Conservation (phyloP, 2,797 vertebrate species). For the Spondyliosoma cantharus region DNA sequence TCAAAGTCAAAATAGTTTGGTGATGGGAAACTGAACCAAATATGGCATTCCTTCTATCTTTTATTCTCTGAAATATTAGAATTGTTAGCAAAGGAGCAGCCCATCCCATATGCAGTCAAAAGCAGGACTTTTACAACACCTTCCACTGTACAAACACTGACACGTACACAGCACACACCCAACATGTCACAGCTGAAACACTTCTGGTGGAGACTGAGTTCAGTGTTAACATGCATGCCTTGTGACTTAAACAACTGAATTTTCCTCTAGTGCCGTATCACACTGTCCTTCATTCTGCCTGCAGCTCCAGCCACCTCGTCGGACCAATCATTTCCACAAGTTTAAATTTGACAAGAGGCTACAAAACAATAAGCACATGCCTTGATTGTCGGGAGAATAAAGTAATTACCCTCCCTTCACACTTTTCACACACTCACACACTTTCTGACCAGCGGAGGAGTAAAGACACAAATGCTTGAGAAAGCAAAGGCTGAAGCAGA, state of each 20-base stretch:
- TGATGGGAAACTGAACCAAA: constrained; percentile 24
- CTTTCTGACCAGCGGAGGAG: constrained; percentile 36
- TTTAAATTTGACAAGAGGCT: constrained; percentile 18
- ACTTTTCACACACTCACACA: constrained; percentile 12
- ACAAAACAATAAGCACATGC: constrained; percentile 30
- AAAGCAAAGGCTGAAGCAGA: constrained; percentile 30
- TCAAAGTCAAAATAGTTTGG: constrained; percentile 4
- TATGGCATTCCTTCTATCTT: constrained; percentile 32
- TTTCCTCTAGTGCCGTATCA: constrained; percentile 84
- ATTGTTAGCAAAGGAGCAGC: constrained; percentile 15
- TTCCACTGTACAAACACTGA: constrained; percentile 49
- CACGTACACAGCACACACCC: constrained; percentile 53
- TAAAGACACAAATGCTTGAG: constrained; percentile 49
- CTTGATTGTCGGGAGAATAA: not conserved
- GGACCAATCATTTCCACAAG: constrained; percentile 58
- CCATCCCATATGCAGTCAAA: constrained; percentile 33
- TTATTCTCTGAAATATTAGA: constrained; percentile 6
- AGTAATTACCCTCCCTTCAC: not conserved
- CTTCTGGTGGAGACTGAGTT: constrained; percentile 71
- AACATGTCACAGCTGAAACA: constrained; percentile 51
- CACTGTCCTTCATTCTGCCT: constrained; percentile 85
- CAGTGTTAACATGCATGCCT: constrained; percentile 87
- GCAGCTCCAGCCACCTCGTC: constrained; percentile 53
- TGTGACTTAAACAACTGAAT: constrained; percentile 82
- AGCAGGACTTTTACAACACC: constrained; percentile 62